Base-by-base conservation (phyloP, 2,113 vertebrate genomes). In the sheep (Ovis aries) region DNA sequence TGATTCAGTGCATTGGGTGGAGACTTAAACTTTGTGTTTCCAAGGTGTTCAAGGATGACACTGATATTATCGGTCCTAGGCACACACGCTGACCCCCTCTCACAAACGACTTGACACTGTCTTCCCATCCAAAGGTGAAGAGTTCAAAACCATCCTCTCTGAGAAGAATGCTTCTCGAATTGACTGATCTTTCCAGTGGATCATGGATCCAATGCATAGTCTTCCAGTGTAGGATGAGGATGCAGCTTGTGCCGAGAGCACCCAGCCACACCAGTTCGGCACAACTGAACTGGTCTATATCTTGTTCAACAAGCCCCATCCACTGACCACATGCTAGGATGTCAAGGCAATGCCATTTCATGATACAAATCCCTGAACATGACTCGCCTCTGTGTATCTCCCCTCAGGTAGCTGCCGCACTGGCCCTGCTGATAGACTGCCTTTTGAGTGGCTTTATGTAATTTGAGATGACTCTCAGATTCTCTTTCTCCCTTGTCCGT, bases 1-100 rank as follows among this genome's bases (percentile, higher is more conserved):
- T 92, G 59, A 94, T 67, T 89, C 60, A 55, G 87, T 23, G 19
- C 14, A 36, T 93, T 15, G 62, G 23, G 53, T 59, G 27, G 90
- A 81, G 78, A 45, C 74, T 78, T 48, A 64, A 43, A 71, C 55
- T 85, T 96, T 88, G 74, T 60, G 88, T 98, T 95, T 95, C 90
- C 90, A 67, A 40, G 87, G 71, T 90, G 80, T 81, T 97, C 3
- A 64, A 53, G 45, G 83, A 48, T 6, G 55, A 36, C 27, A 2
- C 11, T 17, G 53, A 29, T 80, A 36, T 17, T 82, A 2, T 40
- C 45, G 83, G 15, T 86, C 33, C 19, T 16, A 48, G 86, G 43
- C 85, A 60, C 7, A 50, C 2, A 31, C 2, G 33, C 55, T 36
- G 17, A 86, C 17, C 31, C 71, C 17, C 36, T 89, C 52, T 53